Base-by-base conservation (phyloP, 2,888 invertebrate species). In the Epirrita christyi region DNA sequence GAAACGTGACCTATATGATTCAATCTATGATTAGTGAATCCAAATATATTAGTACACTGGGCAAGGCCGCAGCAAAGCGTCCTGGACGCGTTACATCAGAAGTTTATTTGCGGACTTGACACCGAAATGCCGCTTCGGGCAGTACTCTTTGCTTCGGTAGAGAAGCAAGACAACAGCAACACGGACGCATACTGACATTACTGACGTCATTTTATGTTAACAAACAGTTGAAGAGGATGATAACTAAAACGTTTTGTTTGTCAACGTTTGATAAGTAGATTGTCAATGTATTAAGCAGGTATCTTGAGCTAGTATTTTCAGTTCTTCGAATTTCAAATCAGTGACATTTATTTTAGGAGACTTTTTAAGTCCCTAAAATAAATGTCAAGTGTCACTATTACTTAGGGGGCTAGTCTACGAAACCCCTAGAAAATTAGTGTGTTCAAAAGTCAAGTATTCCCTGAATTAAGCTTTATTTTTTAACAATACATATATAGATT, bases 81-180 rank as follows among this genome's bases (percentile, higher is more conserved):
- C 71, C 66, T 70, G 71, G 67, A 71, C 68, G 63, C 60, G 75
- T 85, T 83, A 81, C 85, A 83, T 86, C 86, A 86, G 71, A 68
- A 66, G 77, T 82, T 82, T 86, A 86, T 86, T 86, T 86, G 76
- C 69, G 78, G 83, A 80, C 72, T 81, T 80, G 81, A 83, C 81
- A 81, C 74, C 72, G 75, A 78, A 78, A 78, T 74, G 70, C 69
- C 71, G 66, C 68, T 73, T 70, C 63, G 67, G 61, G 21, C 21
- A 21, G 21, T 21, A 21, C 2, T 21, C 2, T 21, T 21, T 21
- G 21, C 2, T 21, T 21, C 21, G 21, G 21, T 21, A 21, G 71
- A 47, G 56, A 48, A 21, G 46, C 52, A 14, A 14, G 14, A 32
- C 6, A 7, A 8, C 11, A 53, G 29, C 51, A 54, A 51, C 65